Evolutionary conservation across 2,797 vertebrate genomes (phyloP).

Genomic region (Cyclura pinguis): DNA sequence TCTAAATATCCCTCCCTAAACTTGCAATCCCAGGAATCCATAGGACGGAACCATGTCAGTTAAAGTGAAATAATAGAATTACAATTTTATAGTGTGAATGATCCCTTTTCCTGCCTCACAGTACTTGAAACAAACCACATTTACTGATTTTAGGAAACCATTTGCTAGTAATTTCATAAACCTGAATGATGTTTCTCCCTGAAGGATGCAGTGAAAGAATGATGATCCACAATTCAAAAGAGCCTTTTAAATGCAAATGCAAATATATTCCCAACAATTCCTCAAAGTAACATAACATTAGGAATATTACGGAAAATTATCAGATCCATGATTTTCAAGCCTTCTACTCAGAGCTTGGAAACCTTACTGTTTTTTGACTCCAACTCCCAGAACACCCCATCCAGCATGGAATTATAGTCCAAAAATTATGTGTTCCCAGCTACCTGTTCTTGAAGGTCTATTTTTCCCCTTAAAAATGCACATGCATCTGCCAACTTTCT

Average conservation of each 20-base stretch:
- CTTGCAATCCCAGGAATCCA: too few relatives aligned
- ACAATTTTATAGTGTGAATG: too few relatives aligned
- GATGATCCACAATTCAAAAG: neutral
- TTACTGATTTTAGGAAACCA: neutral
- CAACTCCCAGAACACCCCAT: too few relatives aligned
- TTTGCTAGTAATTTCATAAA: neutral
- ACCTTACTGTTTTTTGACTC: too few relatives aligned
- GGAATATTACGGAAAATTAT: neutral
- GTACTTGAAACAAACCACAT: neutral
- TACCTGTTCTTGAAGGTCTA: too few relatives aligned
- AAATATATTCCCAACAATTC: neutral
- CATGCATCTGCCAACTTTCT: constrained; percentile 60
- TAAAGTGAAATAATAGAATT: too few relatives aligned
- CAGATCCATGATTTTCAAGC: too few relatives aligned
- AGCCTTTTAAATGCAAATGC: neutral
- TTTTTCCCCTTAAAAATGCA: constrained; percentile 42
- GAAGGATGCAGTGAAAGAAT: neutral
- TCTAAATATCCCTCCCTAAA: too few relatives aligned
- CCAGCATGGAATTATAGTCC: too few relatives aligned
- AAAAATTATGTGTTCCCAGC: too few relatives aligned
- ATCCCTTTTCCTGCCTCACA: neutral
- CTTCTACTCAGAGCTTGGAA: too few relatives aligned
- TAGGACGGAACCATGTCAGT: too few relatives aligned
- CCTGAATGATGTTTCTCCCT: neutral
- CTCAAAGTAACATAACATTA: neutral